Evolutionary conservation across 2,113 vertebrate genomes (phyloP).

Genomic region (Panurus biarmicus): DNA sequence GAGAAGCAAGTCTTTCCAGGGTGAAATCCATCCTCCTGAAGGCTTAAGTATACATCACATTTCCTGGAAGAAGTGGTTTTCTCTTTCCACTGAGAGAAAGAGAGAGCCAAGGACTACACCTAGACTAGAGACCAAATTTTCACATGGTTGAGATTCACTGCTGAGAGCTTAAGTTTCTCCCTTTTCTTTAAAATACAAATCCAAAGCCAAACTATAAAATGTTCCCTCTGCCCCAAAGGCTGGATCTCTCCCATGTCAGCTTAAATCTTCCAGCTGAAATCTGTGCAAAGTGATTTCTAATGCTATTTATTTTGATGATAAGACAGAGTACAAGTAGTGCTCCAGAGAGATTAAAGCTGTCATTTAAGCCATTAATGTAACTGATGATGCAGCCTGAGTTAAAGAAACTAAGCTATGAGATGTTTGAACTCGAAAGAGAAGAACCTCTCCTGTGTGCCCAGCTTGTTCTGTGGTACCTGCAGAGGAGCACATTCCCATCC

Average conservation of each 20-base stretch:
- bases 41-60: not conserved
- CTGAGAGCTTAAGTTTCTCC: not conserved
- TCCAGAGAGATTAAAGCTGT: not conserved
- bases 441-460: rapidly evolving
- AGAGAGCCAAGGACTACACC: not conserved
- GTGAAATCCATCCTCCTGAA: not conserved
- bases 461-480: not conserved
- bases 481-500: not conserved
- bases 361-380: not conserved
- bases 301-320: not conserved
- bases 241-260: not conserved
- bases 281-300: not conserved
- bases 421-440: not conserved
- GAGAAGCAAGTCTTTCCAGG: not conserved
- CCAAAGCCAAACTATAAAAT: not conserved
- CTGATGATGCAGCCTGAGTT: not conserved
- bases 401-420: not conserved
- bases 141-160: not conserved
- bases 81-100: not conserved
- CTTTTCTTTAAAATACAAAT: not conserved
- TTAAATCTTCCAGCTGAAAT: not conserved
- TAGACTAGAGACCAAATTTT: not conserved
- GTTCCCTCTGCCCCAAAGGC: rapidly evolving
- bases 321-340: not conserved
- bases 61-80: not conserved